phyloP scores from a whole-genome alignment of 1,140 invertebrate species.

The Orchesella cincta region DNA sequence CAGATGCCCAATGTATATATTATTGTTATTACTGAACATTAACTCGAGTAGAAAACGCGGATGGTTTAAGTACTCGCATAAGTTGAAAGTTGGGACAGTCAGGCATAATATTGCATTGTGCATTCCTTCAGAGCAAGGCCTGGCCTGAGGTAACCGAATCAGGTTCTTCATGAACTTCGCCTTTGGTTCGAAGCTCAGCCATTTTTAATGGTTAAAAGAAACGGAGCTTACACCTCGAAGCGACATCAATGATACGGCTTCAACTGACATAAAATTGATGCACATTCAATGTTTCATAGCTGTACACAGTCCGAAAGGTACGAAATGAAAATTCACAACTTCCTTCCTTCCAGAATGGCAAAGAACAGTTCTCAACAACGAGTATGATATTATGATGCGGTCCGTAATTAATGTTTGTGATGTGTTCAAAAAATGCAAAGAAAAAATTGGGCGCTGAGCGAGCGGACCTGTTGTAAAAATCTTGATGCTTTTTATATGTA shows the following conservation, averaged over 20 bases:
- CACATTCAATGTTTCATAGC: background rate
- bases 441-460: no score
- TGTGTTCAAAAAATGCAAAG: no score
- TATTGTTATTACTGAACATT: no score
- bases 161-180: slow-evolving; percentile 4
- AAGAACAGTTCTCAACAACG: no score
- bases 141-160: slow-evolving; percentile 3
- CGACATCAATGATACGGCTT: background rate
- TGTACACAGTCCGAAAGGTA: background rate
- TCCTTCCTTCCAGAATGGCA: background rate
- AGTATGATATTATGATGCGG: no score
- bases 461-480: no score
- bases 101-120: background rate
- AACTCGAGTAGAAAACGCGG: no score
- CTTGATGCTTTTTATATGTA: no score
- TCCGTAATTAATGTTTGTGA: no score
- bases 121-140: background rate
- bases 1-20: no score
- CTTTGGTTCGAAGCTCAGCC: background rate
- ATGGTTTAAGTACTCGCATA: no score
- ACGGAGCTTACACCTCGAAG: background rate
- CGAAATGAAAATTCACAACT: background rate
- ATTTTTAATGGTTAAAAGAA: background rate
- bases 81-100: no score
- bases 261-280: background rate